Evolutionary conservation across 1,140 invertebrate genomes (phyloP).

Genomic region (Arion vulgaris): DNA sequence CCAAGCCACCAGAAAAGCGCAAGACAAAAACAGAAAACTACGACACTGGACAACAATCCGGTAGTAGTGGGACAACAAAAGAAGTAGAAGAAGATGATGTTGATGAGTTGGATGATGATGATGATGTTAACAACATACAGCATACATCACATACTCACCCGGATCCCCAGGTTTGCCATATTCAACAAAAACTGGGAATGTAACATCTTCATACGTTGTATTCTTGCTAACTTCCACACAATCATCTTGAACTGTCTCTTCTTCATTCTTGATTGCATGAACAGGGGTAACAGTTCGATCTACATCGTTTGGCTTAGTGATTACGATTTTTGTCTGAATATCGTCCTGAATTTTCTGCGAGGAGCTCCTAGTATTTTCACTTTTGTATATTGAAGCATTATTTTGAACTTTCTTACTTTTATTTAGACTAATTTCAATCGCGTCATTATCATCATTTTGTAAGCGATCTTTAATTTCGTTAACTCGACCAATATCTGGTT

Average conservation of each 20-base stretch:
- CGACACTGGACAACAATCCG: too few relatives aligned
- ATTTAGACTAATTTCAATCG: not conserved
- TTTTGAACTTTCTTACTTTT: not conserved
- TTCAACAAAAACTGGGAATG: not conserved
- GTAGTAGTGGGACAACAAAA: too few relatives aligned
- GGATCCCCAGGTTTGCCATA: constrained; percentile 3
- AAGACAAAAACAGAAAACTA: too few relatives aligned
- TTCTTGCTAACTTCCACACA: not conserved
- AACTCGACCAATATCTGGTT: too few relatives aligned
- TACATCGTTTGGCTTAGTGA: not conserved
- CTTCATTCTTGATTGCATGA: too few relatives aligned
- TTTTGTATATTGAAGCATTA: not conserved
- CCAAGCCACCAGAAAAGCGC: too few relatives aligned
- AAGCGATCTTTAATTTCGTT: not conserved
- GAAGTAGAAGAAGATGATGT: too few relatives aligned
- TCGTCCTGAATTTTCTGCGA: too few relatives aligned
- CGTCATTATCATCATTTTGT: not conserved
- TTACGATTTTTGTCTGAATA: too few relatives aligned
- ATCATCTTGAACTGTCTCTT: not conserved
- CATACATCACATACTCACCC: not conserved
- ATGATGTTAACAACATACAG: too few relatives aligned
- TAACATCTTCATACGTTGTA: not conserved
- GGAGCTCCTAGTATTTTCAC: not conserved
- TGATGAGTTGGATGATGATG: too few relatives aligned
- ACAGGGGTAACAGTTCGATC: not conserved